Conservation (phyloP, 2,797 vertebrate species). For the Rhinogobio ventralis region DNA sequence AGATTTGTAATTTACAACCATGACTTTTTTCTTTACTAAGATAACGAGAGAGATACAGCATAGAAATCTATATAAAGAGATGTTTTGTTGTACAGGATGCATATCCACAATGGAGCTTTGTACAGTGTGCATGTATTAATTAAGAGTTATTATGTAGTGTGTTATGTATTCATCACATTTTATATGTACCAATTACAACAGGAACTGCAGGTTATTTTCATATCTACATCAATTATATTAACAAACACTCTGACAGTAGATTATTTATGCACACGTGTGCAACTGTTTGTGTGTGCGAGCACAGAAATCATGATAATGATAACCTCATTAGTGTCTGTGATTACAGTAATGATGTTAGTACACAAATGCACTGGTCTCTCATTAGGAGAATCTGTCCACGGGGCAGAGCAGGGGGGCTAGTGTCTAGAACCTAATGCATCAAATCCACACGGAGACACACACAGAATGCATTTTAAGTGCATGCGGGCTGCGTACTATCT, state of each 20-base stretch:
- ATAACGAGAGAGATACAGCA: background rate
- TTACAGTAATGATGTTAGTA: slow-evolving; percentile 58
- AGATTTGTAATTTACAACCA: background rate
- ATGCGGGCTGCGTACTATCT: background rate
- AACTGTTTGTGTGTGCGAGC: slow-evolving; percentile 7
- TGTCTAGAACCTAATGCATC: slow-evolving; percentile 41
- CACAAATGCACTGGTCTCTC: slow-evolving; percentile 45
- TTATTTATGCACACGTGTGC: slow-evolving; percentile 58
- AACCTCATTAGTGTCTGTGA: slow-evolving; percentile 62
- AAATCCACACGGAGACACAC: slow-evolving; percentile 18
- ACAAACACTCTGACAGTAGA: slow-evolving; percentile 51
- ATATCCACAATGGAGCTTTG: background rate
- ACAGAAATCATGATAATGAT: slow-evolving; percentile 48
- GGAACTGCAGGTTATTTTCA: slow-evolving; percentile 55
- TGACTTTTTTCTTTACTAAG: background rate
- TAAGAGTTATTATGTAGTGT: slow-evolving; percentile 39
- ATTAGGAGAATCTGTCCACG: slow-evolving; percentile 45
- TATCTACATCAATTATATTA: slow-evolving; percentile 55
- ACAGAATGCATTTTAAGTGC: background rate
- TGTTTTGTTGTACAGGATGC: slow-evolving; percentile 11
- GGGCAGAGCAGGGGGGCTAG: slow-evolving; percentile 24
- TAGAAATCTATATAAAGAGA: slow-evolving; percentile 16
- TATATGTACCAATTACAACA: slow-evolving; percentile 53
- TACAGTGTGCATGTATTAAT: slow-evolving; percentile 34
- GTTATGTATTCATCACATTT: slow-evolving; percentile 52